A percentile compares a stretch with the other conserved stretches of the same genome.
phyloP scores from a whole-genome alignment of 2,888 invertebrate genomes.

The Craniophora ligustri region DNA sequence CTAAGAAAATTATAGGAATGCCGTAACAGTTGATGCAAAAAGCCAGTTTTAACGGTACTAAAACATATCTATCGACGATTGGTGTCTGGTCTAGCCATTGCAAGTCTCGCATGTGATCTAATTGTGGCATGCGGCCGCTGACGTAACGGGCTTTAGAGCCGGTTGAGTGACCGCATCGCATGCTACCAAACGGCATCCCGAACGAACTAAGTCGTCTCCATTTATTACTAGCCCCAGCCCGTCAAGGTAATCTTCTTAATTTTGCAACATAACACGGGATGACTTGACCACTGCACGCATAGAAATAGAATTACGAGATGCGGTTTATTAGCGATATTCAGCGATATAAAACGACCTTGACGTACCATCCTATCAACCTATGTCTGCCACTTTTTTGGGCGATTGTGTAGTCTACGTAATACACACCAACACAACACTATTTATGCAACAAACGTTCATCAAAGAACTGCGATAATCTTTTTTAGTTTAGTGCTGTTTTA shows the following conservation, averaged over 20 bases:
- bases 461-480: constrained; percentile 9
- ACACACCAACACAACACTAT: constrained; percentile 20
- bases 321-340: constrained; percentile 61
- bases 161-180: constrained; percentile 85
- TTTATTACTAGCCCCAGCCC: constrained; percentile 62
- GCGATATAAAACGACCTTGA: constrained; percentile 64
- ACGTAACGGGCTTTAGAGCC: constrained; percentile 82
- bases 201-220: constrained; percentile 68
- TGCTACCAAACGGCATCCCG: constrained; percentile 77
- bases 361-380: no score
- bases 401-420: constrained; percentile 30
- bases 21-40: constrained; percentile 68
- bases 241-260: constrained; percentile 67
- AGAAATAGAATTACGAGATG: constrained; percentile 65
- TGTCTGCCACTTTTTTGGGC: constrained; percentile 40
- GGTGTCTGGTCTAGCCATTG: constrained; percentile 79
- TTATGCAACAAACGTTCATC: constrained; percentile 3
- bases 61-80: constrained; percentile 76
- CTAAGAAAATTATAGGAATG: constrained; percentile 67
- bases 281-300: constrained; percentile 67
- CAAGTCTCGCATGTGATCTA: constrained; percentile 83
- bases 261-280: constrained; percentile 68
- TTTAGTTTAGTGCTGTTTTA: constrained; percentile 10
- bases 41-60: constrained; percentile 82
- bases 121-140: constrained; percentile 82